Conservation (phyloP, 2,888 invertebrate genomes). For the Notocelia uddmanniana region DNA sequence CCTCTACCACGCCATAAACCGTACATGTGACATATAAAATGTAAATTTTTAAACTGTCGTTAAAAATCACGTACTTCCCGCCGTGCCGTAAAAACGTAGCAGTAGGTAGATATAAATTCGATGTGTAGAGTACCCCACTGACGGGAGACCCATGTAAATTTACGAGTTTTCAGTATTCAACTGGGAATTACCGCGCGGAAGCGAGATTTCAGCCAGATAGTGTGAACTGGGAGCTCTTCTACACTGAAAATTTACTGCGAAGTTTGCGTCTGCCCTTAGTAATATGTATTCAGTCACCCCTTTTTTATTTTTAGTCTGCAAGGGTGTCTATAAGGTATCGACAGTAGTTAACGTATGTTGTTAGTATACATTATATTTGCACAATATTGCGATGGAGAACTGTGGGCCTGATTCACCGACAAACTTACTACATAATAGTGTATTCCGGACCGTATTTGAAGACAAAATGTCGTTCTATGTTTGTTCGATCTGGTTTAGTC, state of each 20-base stretch:
- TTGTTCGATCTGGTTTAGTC: too few relatives aligned
- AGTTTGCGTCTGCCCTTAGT: constrained; percentile 57
- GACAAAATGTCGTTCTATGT: too few relatives aligned
- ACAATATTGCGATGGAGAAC: neutral
- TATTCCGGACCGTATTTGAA: too few relatives aligned
- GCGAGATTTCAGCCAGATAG: constrained; percentile 73
- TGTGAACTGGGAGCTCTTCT: constrained; percentile 57
- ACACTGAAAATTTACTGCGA: constrained; percentile 63
- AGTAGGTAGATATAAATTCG: constrained; percentile 68
- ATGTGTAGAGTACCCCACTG: constrained; percentile 68
- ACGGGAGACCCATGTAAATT: constrained; percentile 74
- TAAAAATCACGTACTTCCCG: constrained; percentile 77
- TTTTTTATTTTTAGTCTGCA: constrained; percentile 44
- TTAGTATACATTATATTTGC: neutral
- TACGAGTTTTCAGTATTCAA: constrained; percentile 80
- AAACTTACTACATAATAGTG: too few relatives aligned
- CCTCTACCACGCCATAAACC: constrained; percentile 59
- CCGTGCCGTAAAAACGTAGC: constrained; percentile 72
- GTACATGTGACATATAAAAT: constrained; percentile 69
- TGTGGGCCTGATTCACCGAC: too few relatives aligned
- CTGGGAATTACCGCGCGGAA: constrained; percentile 74
- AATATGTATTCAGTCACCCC: constrained; percentile 48
- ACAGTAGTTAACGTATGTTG: neutral
- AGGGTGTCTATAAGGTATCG: neutral
- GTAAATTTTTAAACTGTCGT: constrained; percentile 75